Percentiles rank a stretch among this genome's conserved stretches.
Conservation (phyloP, 2,113 vertebrate species). For the Dolichallabes microphthalmus region DNA sequence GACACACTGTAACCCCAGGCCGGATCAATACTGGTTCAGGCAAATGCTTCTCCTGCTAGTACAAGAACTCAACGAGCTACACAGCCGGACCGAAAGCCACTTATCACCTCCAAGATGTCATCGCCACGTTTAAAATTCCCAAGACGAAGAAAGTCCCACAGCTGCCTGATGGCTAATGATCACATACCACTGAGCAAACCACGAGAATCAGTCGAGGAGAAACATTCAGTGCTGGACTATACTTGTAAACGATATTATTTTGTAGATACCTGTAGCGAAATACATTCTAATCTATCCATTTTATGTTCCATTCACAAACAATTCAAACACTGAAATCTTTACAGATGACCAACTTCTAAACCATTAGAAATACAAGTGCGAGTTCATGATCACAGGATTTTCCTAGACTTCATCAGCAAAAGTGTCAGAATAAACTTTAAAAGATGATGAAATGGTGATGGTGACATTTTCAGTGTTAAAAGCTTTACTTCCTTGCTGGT, state of each 20-base stretch:
- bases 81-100: slow-evolving; percentile 64
- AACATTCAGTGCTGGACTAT: background rate
- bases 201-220: background rate
- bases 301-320: background rate
- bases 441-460: background rate
- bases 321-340: background rate
- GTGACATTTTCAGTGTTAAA: background rate
- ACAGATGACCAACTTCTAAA: background rate
- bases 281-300: background rate
- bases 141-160: slow-evolving; percentile 2
- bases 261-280: background rate
- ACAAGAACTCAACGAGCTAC: slow-evolving; percentile 57
- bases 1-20: slow-evolving; percentile 71
- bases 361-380: background rate
- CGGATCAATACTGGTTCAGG: slow-evolving; percentile 74
- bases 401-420: background rate
- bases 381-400: background rate
- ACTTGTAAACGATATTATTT: background rate
- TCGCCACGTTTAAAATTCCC: slow-evolving; percentile 64
- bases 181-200: background rate
- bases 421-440: background rate
- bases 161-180: slow-evolving; percentile 41
- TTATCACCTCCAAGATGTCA: slow-evolving; percentile 74
- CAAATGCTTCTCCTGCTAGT: slow-evolving; percentile 67
- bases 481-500: background rate